Conservation (phyloP, 2,113 vertebrate genomes). For the Otolemur garnettii region DNA sequence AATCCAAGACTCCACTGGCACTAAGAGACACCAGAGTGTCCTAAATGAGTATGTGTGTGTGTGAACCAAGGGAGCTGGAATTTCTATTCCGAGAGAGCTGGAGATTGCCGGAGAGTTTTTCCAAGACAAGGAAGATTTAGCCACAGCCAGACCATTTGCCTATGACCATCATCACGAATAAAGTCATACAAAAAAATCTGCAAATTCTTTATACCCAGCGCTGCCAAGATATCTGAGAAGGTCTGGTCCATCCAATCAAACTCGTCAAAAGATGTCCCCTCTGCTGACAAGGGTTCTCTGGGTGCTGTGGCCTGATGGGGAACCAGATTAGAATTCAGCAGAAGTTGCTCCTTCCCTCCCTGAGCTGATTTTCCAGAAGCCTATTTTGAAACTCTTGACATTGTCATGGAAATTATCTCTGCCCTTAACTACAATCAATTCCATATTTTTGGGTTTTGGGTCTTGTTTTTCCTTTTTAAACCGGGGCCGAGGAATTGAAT, state of each 20-base stretch:
- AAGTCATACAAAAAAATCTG: not conserved
- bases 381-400: slow-evolving; percentile 66
- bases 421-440: slow-evolving; percentile 41
- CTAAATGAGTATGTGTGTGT: not conserved
- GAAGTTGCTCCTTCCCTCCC: not conserved
- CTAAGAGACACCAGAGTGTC: not conserved
- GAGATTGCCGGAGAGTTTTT: slow-evolving; percentile 81
- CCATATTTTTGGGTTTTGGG: not conserved
- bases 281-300: not conserved
- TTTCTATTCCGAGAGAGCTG: slow-evolving; percentile 73
- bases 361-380: not conserved
- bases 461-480: not conserved
- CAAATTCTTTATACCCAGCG: not conserved
- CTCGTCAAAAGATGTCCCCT: not conserved
- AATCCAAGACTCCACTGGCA: not conserved
- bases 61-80: not conserved
- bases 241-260: not conserved
- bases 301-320: not conserved
- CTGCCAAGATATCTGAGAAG: not conserved
- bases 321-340: slow-evolving; percentile 51
- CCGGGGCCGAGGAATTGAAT: slow-evolving; percentile 33
- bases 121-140: slow-evolving; percentile 79
- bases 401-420: not conserved
- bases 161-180: slow-evolving; percentile 19
- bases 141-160: slow-evolving; percentile 28